Base-by-base conservation (phyloP, 2,113 vertebrate species). In the Eublepharis macularius region DNA sequence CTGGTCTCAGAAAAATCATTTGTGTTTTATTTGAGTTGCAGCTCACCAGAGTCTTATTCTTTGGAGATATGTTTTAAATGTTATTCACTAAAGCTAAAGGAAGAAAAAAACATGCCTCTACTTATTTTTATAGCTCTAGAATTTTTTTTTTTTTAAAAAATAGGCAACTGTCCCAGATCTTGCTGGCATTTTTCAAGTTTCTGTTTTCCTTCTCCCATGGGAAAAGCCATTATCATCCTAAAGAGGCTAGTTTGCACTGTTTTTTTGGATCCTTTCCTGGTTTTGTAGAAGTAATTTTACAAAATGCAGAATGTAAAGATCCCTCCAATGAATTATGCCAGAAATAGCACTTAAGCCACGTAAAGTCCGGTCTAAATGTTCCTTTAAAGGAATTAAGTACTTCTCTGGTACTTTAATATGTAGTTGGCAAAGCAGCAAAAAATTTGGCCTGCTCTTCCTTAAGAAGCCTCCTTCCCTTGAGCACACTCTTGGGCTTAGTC, bases 301-400 rank as follows among this genome's bases (percentile, higher is more conserved):
- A 91, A 65, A 72, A 17, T 89, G 10, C 49, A 84, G 57, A 65
- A 57, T 26, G 26, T 73, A 86, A 54, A 73, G 8, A 1, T 6
- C 1, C n/a, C 43, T 4, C 4, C 0, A 80, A 74, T 66, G 87
- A 54, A 82, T 2, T 79, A 43, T 89, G 69, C 34, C 74, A 83
- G 72, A 89, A 76, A 24, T 41, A 81, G 16, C 2, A 41, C 45
- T 87, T 76, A 86, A 69, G 57, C 74, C 45, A 3, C 17, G 88
- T 60, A 19, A 90, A 32, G 49, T 80, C 86, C 89, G 11, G 1
- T 84, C 69, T 73, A 87, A 90, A 34, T 65, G 81, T 51, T 81
- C 32, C 80, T 88, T 91, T 86, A 82, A 86, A 66, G 75, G 14
- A 6, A 85, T 89, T 89, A 81, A 88, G 63, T 83, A 85, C 76